Percentiles rank a stretch among this genome's conserved stretches.
These are phyloP conservation scores for Drosophila pruinosa DNA, from an alignment of 1,140 invertebrate species.

Conservation along the genomic window DNA sequence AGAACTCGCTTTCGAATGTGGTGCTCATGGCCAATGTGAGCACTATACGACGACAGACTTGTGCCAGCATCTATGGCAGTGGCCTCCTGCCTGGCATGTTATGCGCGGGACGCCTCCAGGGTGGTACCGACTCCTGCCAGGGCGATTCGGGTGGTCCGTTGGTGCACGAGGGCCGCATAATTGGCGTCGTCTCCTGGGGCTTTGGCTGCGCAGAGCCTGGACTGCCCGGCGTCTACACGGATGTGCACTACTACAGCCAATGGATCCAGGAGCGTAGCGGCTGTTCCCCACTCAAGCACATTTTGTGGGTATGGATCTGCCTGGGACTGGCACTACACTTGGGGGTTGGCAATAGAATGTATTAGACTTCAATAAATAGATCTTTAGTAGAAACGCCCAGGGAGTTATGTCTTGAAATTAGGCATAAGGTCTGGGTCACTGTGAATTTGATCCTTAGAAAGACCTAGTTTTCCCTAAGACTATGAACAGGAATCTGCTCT, in stretches of 20 bases:
- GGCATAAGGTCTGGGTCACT: too few relatives aligned
- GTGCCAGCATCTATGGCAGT: slow-evolving; percentile 51
- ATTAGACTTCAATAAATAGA: background rate
- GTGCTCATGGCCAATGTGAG: slow-evolving; percentile 67
- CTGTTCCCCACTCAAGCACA: background rate
- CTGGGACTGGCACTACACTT: background rate
- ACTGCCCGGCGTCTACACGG: slow-evolving; percentile 89
- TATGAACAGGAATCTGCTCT: too few relatives aligned
- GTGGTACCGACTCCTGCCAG: slow-evolving; percentile 77
- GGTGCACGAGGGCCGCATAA: slow-evolving; percentile 83
- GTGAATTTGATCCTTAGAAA: too few relatives aligned
- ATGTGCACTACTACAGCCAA: slow-evolving; percentile 83
- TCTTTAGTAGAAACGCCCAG: background rate
- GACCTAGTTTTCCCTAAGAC: too few relatives aligned
- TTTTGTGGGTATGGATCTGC: background rate
- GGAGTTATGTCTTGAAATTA: background rate
- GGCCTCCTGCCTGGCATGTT: slow-evolving; percentile 67
- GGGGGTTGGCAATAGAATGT: background rate
- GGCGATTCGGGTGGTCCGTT: slow-evolving; percentile 86
- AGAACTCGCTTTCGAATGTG: slow-evolving; percentile 57
- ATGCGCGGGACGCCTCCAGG: slow-evolving; percentile 65
- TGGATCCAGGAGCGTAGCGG: slow-evolving; percentile 64
- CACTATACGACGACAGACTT: slow-evolving; percentile 54
- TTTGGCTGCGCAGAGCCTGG: slow-evolving; percentile 86
- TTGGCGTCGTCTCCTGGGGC: slow-evolving; percentile 90